Base-by-base conservation (phyloP, 37 sponge, comb jelly and placozoan species). In the Ephydatia muelleri region DNA sequence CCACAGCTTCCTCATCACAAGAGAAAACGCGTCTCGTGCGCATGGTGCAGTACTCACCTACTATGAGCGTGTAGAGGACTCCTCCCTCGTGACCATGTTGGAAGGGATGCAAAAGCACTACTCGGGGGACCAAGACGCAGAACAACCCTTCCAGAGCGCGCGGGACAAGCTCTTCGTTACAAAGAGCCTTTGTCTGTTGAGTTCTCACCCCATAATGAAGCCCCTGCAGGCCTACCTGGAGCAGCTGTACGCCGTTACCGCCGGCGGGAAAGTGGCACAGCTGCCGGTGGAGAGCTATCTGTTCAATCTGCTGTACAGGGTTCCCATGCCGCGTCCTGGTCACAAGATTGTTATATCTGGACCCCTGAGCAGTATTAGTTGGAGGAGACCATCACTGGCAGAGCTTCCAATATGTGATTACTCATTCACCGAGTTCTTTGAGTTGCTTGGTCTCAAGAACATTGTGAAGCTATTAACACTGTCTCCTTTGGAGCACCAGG, bases 401-500 rank as follows among this genome's bases (percentile, higher is more conserved):
- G 80, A 78, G 29, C 80, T 97, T 28, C 97, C 97, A 9, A 83
- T 92, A 36, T 92, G 97, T 82, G 96, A 97, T 68, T 95, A 92
- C 76, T 88, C 91, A n/a, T 82, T 97, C 67, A 31, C 69, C 16
- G 83, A 72, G 35, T 76, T 97, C 29, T 88, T 95, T 82, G 82
- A 92, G 80, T 12, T 80, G 80, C 65, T 97, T 26, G 89, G 91
- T 1, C 31, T 90, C 26, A 74, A 76, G 36, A 90, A 88, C 29
- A 67, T 94, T 0, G n/a, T 94, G 2, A 81, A 71, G 49, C 79
- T 96, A 64, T 43, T 94, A 57, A 92, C 95, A n/a, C 35, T 92
- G 93, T 57, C 64, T 90, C 34, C 87, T 96, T 69, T 98, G 75
- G 99, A 98, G 73, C 97, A 96, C 73, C 97, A 96, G 77, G 39